Base-by-base conservation (phyloP, 92 coral and sea anemone species). In the Paragorgia papillata region DNA sequence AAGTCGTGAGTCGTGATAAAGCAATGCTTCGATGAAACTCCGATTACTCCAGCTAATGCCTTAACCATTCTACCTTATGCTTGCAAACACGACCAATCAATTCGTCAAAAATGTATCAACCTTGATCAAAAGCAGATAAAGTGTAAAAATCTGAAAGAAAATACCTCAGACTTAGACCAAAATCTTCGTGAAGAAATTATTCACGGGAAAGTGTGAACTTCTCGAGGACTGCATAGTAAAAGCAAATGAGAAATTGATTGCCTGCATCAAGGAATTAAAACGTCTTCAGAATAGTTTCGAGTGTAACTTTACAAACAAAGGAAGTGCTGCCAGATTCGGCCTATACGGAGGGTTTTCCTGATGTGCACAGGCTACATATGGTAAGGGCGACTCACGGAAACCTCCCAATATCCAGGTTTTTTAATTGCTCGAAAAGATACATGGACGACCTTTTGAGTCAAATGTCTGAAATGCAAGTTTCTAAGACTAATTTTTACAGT, bases 1-100 rank as follows among this genome's bases (percentile, higher is more conserved):
- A 77, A 48, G 65, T 65, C n/a, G n/a, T n/a, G n/a, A n/a, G n/a
- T n/a, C 8, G 54, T 84, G n/a, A 31, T 77, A 37, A 49, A 84
- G 51, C 58, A 31, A 35, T 84, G 84, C n/a, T 15, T 46, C n/a
- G n/a, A 6, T 7, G 53, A 7, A n/a, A 46, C n/a, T 2, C 7
- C 53, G 14, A 15, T 46, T 2, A 46, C 53, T 15, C 2, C 2
- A 2, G 53, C 7, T 15, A 46, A 46, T 15, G 53, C 53, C n/a
- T 15, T 46, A 15, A 15, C 12, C 7, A 15, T 46, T 15, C 53
- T 46, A 2, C 53, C 53, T 7, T 46, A 46, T 46, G 53, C 53
- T 46, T 15, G 2, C 53, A 46, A 15, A 6, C 15, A 46, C 53
- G n/a, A 46, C 53, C 14, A 46, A 46, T 7, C 53, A 46, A 2